Evolutionary conservation across 2,888 invertebrate genomes (phyloP), one percentile per base, ranked within the genome.

Genomic region (Hermaeophaga mercurialis): DNA sequence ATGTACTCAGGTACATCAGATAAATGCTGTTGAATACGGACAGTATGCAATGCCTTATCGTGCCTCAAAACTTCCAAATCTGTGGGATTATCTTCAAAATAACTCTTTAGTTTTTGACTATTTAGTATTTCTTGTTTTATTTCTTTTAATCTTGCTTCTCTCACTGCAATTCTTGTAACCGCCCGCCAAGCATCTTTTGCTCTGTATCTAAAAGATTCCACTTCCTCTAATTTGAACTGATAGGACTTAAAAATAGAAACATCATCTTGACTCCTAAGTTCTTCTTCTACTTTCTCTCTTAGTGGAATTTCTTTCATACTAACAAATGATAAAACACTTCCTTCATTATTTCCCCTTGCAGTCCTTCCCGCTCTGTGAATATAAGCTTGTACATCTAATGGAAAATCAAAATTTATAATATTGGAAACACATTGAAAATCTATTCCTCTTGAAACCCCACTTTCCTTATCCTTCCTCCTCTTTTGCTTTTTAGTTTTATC

Each of bases 401-500:
- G 99, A 77, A 99, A 98, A 80, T 99, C 99, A 79, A 98, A 99
- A 80, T 99, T 99, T 56, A 99, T 89, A 0, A 99, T 95, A 79
- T 98, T 98, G 5, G 96, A 87, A 0, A 99, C 97, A 76, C 89
- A 90, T 71, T 97, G 96, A 77, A 99, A 99, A 80, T 99, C 99
- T 52, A 99, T 96, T 47, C 99, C 99, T 57, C 99, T 84, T 0
- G 97, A 91, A 9, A 96, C 93, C 9, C 98, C 96, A 1, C 94
- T 96, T 77, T 99, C 99, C 69, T 89, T 90, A 76, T 96, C 96
- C 66, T 86, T 87, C 68, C 85, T 87, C 14, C 89, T 82, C 70
- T 83, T 85, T 6, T 74, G 70, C 78, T 65, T 72, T 63, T 54
- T 67, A 41, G 9, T 17, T 26, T 65, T 58, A 7, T 61, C 61